Evolutionary conservation across 2,113 vertebrate genomes (phyloP), one percentile per base, ranked within the genome.

Genomic region (Brachypteracias leptosomus): DNA sequence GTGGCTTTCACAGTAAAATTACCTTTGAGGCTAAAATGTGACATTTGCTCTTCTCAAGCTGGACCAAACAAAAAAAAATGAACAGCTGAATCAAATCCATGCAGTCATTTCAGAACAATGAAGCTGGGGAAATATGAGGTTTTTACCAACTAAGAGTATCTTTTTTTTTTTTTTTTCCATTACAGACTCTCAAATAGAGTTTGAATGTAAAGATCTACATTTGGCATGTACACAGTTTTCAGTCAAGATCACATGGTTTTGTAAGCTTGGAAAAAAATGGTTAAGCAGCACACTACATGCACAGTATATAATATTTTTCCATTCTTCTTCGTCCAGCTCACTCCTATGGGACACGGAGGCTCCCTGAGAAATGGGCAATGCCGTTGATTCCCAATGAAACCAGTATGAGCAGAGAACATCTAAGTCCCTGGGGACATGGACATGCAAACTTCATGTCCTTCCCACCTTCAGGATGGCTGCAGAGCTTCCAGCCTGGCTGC

Each of bases 301-400:
- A 86, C 38, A 74, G 55, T 52, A 31, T 95, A 75, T 90, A 87
- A 93, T 92, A 95, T 92, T 95, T 97, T 97, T 96, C 94, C 95
- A 78, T 88, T 52, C 73, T 65, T 11, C 54, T 81, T 91, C 77
- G 87, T 95, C 87, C 94, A 96, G 74, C 77, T 68, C 28, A 85
- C 38, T 94, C 94, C 95, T 95, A 51, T 92, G 96, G 95, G 95
- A 95, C 74, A 75, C 0, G 3, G 40, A 84, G 44, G 4, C 33
- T 89, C 93, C 80, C 94, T 95, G 94, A 92, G 93, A 97, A 96
- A 95, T 15, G 66, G 94, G 93, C 65, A 96, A 36, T 75, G 73
- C 36, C 2, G 36, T 44, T 1, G 16, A 93, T 95, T 96, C 89
- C 93, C 87, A 94, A 87, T 92, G 93, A 96, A 96, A 83, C 91